A percentile compares a stretch with the other conserved stretches of the same genome.
Evolutionary conservation across 2,888 invertebrate species (phyloP).

Genomic region (Parapristionchus giblindavisi): DNA sequence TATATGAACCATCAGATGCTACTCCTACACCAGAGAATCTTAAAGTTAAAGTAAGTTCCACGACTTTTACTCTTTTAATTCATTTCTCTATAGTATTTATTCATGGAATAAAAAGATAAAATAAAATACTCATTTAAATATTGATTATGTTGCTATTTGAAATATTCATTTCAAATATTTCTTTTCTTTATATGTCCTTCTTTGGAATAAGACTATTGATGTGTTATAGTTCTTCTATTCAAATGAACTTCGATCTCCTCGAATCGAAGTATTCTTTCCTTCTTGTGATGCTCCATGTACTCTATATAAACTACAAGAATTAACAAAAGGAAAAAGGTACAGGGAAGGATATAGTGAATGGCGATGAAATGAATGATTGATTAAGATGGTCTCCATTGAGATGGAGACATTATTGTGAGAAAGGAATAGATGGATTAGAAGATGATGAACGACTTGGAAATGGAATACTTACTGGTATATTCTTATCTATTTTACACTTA

Average conservation of each 20-base stretch:
- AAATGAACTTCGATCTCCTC: not conserved
- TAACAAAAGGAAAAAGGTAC: conserved; percentile 33
- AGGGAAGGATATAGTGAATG: not conserved
- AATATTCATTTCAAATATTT: not conserved
- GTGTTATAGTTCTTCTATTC: conserved; percentile 28
- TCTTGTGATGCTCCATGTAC: conserved; percentile 9
- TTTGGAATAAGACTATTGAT: no score
- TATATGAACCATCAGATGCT: conserved; percentile 9
- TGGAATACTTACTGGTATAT: conserved; percentile 24
- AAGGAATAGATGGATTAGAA: not conserved
- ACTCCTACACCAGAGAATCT: not conserved
- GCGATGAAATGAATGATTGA: not conserved
- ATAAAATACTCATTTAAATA: no score
- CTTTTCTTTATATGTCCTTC: no score
- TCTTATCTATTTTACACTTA: not conserved
- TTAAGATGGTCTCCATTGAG: conserved; percentile 21
- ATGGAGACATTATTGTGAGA: conserved; percentile 35
- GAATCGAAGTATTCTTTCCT: conserved; percentile 12
- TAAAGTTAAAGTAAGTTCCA: conserved; percentile 11
- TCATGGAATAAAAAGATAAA: no score
- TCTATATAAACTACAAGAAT: conserved; percentile 12
- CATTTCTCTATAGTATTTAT: no score
- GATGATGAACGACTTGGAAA: not conserved
- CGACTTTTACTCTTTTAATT: no score
- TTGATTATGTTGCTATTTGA: no score